Percentiles rank a stretch among this genome's conserved stretches.
Conservation (phyloP, 2,888 invertebrate genomes). For the Apotomis betuletana region DNA sequence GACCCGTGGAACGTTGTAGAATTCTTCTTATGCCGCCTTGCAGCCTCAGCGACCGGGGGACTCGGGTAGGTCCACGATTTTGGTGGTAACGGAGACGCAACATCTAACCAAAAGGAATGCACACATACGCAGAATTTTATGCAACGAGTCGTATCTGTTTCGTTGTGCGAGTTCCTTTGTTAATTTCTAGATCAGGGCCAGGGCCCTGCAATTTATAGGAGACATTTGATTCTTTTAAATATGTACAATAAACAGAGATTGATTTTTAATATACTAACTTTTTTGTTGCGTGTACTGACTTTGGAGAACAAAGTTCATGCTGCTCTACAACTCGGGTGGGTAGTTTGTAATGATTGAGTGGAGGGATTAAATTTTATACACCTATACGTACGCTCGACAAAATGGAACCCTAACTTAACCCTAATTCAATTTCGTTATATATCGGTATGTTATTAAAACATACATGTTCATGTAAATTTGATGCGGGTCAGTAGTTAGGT, state of each 20-base stretch:
- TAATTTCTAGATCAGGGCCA: slow-evolving; percentile 43
- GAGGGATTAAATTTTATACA: too few relatives aligned
- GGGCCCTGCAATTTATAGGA: slow-evolving; percentile 36
- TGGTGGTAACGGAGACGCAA: slow-evolving; percentile 17
- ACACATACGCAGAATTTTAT: slow-evolving; percentile 38
- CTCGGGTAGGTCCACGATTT: slow-evolving; percentile 3
- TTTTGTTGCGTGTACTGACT: too few relatives aligned
- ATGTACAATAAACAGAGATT: neutral
- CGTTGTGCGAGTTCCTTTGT: slow-evolving; percentile 42
- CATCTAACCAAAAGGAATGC: slow-evolving; percentile 39
- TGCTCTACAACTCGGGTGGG: too few relatives aligned
- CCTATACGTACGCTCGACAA: too few relatives aligned
- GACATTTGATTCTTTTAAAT: slow-evolving; percentile 16
- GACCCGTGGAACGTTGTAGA: slow-evolving; percentile 43
- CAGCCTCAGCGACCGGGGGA: slow-evolving; percentile 21
- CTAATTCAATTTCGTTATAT: too few relatives aligned
- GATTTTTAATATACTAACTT: too few relatives aligned
- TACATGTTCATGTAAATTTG: too few relatives aligned
- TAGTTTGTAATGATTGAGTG: too few relatives aligned
- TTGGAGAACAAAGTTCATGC: too few relatives aligned
- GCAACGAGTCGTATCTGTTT: slow-evolving; percentile 37
- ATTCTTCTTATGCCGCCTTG: slow-evolving; percentile 17
- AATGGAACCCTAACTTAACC: too few relatives aligned
- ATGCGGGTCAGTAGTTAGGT: too few relatives aligned
- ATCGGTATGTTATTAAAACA: too few relatives aligned